Conservation (phyloP, 2,888 invertebrate genomes). For the Cataglyphis rosenhaueri region DNA sequence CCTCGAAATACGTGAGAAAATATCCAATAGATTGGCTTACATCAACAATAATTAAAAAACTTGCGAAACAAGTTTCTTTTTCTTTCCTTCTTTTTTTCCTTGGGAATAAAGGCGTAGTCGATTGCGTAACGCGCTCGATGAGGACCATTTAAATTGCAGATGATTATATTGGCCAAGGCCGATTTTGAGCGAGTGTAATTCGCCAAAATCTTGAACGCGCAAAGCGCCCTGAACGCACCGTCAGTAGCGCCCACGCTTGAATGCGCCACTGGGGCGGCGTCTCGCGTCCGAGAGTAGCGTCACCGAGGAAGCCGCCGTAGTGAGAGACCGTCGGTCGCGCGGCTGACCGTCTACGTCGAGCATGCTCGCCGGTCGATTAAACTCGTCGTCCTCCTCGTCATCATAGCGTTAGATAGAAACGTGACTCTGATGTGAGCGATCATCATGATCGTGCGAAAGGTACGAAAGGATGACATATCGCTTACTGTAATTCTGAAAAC, state of each 20-base stretch:
- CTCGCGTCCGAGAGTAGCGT: slow-evolving; percentile 36
- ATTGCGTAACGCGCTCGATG: slow-evolving; percentile 12
- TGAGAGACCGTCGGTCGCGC: slow-evolving; percentile 16
- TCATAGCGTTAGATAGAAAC: slow-evolving; percentile 4
- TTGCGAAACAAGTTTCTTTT: neutral
- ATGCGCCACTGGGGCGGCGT: slow-evolving; percentile 44
- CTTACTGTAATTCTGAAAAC: slow-evolving; percentile 3
- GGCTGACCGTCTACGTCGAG: slow-evolving; percentile 23
- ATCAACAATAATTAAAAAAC: neutral
- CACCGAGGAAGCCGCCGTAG: slow-evolving; percentile 56
- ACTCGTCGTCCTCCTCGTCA: neutral
- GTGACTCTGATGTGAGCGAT: slow-evolving; percentile 71
- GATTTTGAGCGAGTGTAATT: slow-evolving; percentile 17
- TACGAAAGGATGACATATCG: slow-evolving; percentile 54
- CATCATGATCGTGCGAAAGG: slow-evolving; percentile 76
- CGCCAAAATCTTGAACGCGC: neutral
- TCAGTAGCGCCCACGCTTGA: slow-evolving; percentile 31
- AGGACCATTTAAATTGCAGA: neutral
- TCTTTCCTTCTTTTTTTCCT: neutral
- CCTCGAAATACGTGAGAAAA: neutral
- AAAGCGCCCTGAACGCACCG: neutral
- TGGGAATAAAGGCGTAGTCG: neutral
- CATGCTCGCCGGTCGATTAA: slow-evolving; percentile 38
- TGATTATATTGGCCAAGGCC: slow-evolving; percentile 15
- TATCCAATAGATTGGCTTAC: neutral